A percentile compares a stretch with the other conserved stretches of the same genome.
These are phyloP conservation scores for Elymnias hypermnestra DNA, from an alignment of 1,140 invertebrate species.

Conservation along the genomic window DNA sequence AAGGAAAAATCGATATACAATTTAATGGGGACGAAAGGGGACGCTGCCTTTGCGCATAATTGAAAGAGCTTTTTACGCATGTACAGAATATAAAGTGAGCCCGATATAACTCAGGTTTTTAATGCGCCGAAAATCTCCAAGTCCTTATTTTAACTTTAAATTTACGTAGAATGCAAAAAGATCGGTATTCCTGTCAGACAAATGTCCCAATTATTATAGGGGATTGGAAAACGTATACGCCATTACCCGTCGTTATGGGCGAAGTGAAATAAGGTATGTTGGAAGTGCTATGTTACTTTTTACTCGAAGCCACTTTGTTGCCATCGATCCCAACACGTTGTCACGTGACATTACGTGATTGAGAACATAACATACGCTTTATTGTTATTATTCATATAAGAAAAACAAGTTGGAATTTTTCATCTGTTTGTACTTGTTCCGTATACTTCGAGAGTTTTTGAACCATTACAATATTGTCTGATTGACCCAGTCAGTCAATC, in stretches of 20 bases:
- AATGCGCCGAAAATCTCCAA: constrained; percentile 25
- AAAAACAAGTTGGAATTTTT: too few species aligned
- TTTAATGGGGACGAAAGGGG: constrained; percentile 46
- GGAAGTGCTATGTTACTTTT: background rate
- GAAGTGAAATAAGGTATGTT: background rate
- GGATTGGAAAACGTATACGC: background rate
- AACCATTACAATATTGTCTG: too few species aligned
- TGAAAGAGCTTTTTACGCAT: constrained; percentile 56
- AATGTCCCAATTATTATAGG: constrained; percentile 23
- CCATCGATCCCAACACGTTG: background rate
- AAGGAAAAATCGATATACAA: constrained; percentile 41
- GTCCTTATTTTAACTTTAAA: constrained; percentile 16
- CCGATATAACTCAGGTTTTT: constrained; percentile 53
- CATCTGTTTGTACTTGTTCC: too few species aligned
- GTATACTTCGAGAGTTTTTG: too few species aligned
- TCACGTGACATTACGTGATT: background rate
- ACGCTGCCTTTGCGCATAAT: constrained; percentile 62
- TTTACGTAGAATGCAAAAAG: constrained; percentile 18
- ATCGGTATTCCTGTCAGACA: constrained; percentile 19
- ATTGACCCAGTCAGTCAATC: too few species aligned
- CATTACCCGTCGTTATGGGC: background rate
- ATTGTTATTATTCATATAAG: too few species aligned
- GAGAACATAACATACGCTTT: too few species aligned
- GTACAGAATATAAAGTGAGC: constrained; percentile 56
- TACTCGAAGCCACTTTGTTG: background rate